phyloP scores from a whole-genome alignment of 2,113 vertebrate species.

The Caracal caracal region DNA sequence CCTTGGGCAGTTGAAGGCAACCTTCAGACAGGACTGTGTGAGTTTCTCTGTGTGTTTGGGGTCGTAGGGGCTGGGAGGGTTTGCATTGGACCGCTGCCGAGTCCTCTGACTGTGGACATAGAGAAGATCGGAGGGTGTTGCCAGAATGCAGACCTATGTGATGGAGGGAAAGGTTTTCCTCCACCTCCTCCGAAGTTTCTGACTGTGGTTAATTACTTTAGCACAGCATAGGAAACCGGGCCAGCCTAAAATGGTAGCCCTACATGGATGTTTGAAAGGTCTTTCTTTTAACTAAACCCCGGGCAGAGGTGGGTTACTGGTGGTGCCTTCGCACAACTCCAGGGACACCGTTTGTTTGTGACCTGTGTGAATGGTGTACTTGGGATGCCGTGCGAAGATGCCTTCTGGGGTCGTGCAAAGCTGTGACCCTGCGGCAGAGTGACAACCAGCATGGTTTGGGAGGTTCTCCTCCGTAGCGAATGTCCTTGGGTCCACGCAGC shows the following conservation, averaged over 20 bases:
- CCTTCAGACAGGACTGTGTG: background rate
- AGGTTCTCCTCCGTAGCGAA: rapidly evolving
- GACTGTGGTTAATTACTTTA: background rate
- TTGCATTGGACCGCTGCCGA: rapidly evolving
- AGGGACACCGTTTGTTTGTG: background rate
- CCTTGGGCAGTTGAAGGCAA: background rate
- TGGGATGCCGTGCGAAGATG: rapidly evolving
- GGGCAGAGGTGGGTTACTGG: background rate
- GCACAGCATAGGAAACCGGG: background rate
- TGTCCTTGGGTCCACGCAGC: background rate
- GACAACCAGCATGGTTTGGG: background rate
- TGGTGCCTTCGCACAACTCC: background rate
- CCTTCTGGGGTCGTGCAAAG: background rate
- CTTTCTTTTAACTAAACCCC: background rate
- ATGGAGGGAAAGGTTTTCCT: background rate
- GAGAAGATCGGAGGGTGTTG: background rate
- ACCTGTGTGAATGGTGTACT: rapidly evolving
- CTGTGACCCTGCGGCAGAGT: background rate
- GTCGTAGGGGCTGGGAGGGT: background rate
- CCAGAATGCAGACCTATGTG: background rate
- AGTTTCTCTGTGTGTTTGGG: background rate
- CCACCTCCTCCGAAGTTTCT: background rate
- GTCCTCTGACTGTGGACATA: background rate
- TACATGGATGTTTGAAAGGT: background rate
- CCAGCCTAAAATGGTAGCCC: background rate